Percentiles rank a stretch among this genome's conserved stretches.
These are phyloP conservation scores for Myripristis murdjan DNA, from an alignment of 2,797 vertebrate species.

Conservation along the genomic window DNA sequence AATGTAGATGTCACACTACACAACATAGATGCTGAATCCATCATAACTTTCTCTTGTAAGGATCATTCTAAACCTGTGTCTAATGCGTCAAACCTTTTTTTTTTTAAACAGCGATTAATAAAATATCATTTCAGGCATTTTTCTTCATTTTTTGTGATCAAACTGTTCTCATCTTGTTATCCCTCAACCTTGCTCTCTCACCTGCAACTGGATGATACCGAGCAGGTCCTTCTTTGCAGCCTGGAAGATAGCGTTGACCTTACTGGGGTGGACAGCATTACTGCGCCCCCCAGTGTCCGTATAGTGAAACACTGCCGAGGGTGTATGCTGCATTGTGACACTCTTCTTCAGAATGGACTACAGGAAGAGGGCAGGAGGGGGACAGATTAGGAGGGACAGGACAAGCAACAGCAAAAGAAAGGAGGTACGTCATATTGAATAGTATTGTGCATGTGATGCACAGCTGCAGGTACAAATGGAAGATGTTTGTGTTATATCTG, in stretches of 20 bases:
- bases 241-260: constrained; percentile 86
- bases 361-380: neutral
- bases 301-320: constrained; percentile 90
- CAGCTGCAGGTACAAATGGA: neutral
- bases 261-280: constrained; percentile 82
- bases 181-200: constrained; percentile 69
- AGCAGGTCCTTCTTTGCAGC: constrained; percentile 94
- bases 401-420: neutral
- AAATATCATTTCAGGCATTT: no score
- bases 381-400: neutral
- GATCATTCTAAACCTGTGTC: no score
- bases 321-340: constrained; percentile 88
- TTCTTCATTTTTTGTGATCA: neutral
- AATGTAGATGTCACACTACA: no score
- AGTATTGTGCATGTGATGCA: neutral
- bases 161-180: neutral
- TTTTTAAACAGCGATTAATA: no score
- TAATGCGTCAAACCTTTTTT: no score
- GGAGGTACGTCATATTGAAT: neutral
- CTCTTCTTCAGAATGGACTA: constrained; percentile 89
- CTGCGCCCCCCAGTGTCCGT: constrained; percentile 77
- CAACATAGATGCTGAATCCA: no score
- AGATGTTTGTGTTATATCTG: no score
- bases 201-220: constrained; percentile 92
- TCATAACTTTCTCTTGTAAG: no score